Evolutionary conservation across 1,140 invertebrate genomes (phyloP), one percentile per base, ranked within the genome.

Genomic region (Trachelipus rathkii): DNA sequence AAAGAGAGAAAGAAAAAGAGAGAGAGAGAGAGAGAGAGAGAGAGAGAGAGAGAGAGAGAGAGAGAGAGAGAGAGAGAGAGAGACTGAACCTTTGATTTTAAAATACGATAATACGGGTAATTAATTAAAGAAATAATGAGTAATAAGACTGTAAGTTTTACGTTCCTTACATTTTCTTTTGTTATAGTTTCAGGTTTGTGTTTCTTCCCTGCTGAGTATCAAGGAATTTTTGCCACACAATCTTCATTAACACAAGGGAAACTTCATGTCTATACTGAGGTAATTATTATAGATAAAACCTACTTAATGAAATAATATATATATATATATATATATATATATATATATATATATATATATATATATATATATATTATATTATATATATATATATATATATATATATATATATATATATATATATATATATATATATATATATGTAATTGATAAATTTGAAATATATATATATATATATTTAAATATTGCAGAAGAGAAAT

Each of bases 181-280:
- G 23, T 78, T 76, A 10, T 78, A 83, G 82, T 73, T 44, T 43
- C 19, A 13, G 72, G 79, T 46, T 75, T 77, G 43, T 86, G 85
- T 76, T 86, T 84, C 71, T 86, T 86, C 77, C 85, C 85, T 7
- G 81, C 84, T 21, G 85, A 86, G 76, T 84, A 82, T 74, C 85
- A 86, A 78, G 85, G 85, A 7, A 84, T 84, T 5, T 86, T 84
- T 77, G 77, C 84, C 23, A 85, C 83, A 0, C 85, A 85, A 76
- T 82, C 80, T 10, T 77, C 77, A 15, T 60, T 60, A 15, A 60
- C 50, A 8, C 50, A 60, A 60, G 50, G 50, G 8, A 60, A 60
- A 60, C 50, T 60, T 60, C 19, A 60, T 60, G 19, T 60, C 19
- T 60, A 60, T 19, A 3, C 50, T 8, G 50, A 60, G 50, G 50